Conservation (phyloP, 1,140 invertebrate species). For the Papilio dardanus region DNA sequence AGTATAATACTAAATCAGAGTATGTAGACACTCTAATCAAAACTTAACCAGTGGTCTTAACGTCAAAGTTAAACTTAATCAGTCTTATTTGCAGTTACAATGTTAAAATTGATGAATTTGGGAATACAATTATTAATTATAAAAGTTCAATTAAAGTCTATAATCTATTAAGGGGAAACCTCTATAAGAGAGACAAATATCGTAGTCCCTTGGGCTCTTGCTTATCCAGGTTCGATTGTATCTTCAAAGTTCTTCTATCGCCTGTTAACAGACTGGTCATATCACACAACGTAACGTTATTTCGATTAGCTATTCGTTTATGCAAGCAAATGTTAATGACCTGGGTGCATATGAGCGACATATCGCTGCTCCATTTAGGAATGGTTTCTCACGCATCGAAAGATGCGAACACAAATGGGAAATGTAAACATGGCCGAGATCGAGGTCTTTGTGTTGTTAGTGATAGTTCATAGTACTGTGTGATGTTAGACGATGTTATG, state of each 20-base stretch:
- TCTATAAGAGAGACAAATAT: no score
- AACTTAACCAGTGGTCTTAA: no score
- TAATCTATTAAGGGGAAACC: no score
- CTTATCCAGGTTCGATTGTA: no score
- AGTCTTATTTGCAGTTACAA: no score
- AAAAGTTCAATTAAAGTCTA: no score
- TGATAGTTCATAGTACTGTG: slow-evolving; percentile 17
- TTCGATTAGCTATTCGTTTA: slow-evolving; percentile 23
- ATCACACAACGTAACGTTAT: slow-evolving; percentile 1
- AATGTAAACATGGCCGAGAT: slow-evolving; percentile 19
- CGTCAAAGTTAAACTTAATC: no score
- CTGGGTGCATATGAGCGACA: slow-evolving; percentile 18
- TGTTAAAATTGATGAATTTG: no score
- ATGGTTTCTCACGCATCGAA: slow-evolving; percentile 25
- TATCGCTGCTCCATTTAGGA: slow-evolving; percentile 27
- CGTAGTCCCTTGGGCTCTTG: no score
- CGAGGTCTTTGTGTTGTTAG: slow-evolving; percentile 24
- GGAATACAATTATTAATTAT: no score
- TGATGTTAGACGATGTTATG: slow-evolving; percentile 26
- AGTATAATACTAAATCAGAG: no score
- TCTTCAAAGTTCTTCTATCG: not conserved
- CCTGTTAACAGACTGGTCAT: not conserved
- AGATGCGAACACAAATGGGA: slow-evolving; percentile 22
- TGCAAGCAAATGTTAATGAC: slow-evolving; percentile 29
- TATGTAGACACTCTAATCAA: no score